Percentiles rank a stretch among this genome's conserved stretches.
phyloP scores from a whole-genome alignment of 2,113 vertebrate genomes.

The Mesocricetus auratus region DNA sequence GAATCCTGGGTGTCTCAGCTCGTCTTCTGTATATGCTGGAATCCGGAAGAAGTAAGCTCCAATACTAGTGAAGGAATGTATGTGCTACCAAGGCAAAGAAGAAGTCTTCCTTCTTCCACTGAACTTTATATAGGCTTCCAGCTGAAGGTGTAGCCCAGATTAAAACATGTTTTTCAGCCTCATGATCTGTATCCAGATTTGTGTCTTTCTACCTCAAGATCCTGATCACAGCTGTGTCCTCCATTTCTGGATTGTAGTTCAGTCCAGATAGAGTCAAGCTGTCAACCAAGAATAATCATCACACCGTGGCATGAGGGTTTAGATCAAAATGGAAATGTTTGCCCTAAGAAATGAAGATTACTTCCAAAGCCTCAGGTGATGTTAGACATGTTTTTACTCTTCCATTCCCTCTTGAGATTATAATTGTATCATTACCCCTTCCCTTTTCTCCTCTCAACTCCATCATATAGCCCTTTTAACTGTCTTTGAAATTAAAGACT shows the following conservation, averaged over 20 bases:
- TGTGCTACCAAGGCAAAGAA: background rate
- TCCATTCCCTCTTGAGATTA: background rate
- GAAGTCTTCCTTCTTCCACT: background rate
- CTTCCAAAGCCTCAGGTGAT: background rate
- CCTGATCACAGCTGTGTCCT: background rate
- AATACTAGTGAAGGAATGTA: background rate
- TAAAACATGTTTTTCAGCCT: background rate
- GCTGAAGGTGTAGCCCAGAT: no score
- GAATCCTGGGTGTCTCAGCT: background rate
- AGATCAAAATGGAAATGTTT: conserved; percentile 50
- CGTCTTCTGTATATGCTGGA: background rate
- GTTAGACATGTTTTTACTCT: background rate
- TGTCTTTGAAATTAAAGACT: background rate
- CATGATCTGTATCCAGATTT: background rate
- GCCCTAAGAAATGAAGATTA: conserved; percentile 67
- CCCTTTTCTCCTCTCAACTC: background rate
- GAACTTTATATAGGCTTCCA: background rate
- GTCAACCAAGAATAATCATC: background rate
- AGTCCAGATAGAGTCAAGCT: background rate
- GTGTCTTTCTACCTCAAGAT: background rate
- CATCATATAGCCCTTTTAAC: background rate
- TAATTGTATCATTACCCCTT: background rate
- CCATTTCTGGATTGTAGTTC: background rate
- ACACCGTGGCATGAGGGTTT: background rate
- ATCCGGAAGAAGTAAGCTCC: background rate